Evolutionary conservation across 1,140 invertebrate species (phyloP).

Genomic region (Pemphigus obesinymphae): DNA sequence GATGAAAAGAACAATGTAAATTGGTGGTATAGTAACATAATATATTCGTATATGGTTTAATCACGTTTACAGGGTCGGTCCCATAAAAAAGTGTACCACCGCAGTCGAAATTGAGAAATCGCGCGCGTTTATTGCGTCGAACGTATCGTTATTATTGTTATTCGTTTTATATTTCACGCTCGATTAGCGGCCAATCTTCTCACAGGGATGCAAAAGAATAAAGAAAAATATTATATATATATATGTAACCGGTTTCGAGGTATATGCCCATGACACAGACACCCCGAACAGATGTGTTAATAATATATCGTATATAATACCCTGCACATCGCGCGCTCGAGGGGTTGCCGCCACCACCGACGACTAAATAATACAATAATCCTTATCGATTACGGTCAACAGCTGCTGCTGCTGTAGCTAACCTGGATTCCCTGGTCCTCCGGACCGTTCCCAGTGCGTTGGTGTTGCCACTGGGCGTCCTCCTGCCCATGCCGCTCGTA

Average conservation of each 20-base stretch:
- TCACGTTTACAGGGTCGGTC: no score
- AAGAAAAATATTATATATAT: no score
- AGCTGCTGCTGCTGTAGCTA: no score
- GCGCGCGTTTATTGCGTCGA: no score
- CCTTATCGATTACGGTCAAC: slow-evolving; percentile 19
- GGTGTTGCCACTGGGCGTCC: slow-evolving; percentile 26
- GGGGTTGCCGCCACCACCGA: background rate
- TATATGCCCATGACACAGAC: no score
- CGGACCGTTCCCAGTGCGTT: slow-evolving; percentile 19
- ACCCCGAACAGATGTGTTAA: slow-evolving; percentile 9
- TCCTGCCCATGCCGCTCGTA: slow-evolving; percentile 37
- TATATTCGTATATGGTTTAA: no score
- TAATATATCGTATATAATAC: background rate
- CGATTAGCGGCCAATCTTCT: background rate
- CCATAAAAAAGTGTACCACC: no score
- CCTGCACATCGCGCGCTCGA: background rate
- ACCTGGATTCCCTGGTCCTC: slow-evolving; percentile 35
- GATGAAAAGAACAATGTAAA: no score
- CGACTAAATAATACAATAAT: slow-evolving; percentile 8
- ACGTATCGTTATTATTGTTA: background rate
- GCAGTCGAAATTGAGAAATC: background rate
- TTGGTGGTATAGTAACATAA: no score
- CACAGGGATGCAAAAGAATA: background rate
- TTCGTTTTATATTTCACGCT: background rate
- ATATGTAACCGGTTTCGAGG: background rate